phyloP scores from a whole-genome alignment of 1,140 invertebrate species.

The Tenebrio molitor region DNA sequence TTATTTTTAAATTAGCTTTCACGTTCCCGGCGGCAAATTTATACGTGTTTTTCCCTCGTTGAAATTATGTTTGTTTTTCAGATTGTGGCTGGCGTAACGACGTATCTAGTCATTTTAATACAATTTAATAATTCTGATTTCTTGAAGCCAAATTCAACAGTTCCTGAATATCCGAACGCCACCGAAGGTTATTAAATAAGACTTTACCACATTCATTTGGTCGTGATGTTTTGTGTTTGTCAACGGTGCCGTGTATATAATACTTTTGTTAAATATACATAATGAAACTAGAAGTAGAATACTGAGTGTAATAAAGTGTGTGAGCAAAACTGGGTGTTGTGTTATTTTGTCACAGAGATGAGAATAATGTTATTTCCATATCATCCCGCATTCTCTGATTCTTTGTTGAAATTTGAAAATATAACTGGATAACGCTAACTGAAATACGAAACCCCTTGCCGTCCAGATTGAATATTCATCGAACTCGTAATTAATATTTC shows the following conservation, averaged over 20 bases:
- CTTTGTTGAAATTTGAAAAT: slow-evolving; percentile 5
- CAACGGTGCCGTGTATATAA: not conserved
- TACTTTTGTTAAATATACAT: slow-evolving; percentile 4
- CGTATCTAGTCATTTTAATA: slow-evolving; percentile 57
- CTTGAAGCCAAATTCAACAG: not conserved
- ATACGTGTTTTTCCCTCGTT: too few species aligned
- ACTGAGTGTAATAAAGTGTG: slow-evolving; percentile 20
- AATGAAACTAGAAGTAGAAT: not conserved
- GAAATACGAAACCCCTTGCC: slow-evolving; percentile 22
- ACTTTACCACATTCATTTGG: not conserved
- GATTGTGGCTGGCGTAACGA: slow-evolving; percentile 57
- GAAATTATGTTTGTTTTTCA: slow-evolving; percentile 45
- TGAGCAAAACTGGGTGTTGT: not conserved
- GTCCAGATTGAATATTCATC: slow-evolving; percentile 11
- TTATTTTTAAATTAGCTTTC: too few species aligned
- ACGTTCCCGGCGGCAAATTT: too few species aligned
- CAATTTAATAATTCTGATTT: slow-evolving; percentile 52
- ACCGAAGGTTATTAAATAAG: slow-evolving; percentile 3
- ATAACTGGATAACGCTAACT: slow-evolving; percentile 3
- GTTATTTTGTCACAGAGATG: not conserved
- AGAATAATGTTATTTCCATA: slow-evolving; percentile 1
- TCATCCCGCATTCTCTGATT: not conserved
- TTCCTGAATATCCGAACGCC: not conserved
- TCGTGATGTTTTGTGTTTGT: not conserved
- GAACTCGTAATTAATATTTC: slow-evolving; percentile 25